Conservation (phyloP, 2,888 invertebrate species). For the Cantharis nigra region DNA sequence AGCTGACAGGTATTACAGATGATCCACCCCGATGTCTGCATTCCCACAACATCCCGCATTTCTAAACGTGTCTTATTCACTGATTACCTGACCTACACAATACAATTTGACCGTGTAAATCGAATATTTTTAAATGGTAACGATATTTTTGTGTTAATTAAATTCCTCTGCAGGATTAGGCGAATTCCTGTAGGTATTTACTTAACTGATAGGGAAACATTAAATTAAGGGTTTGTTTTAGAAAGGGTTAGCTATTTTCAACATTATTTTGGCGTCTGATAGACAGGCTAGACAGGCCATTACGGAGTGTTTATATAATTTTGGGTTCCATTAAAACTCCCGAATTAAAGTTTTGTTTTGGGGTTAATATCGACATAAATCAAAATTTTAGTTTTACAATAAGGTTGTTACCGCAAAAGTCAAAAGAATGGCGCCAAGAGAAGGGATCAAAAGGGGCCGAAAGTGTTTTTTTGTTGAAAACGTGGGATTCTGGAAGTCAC, state of each 20-base stretch:
- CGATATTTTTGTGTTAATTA: background rate
- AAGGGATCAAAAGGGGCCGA: background rate
- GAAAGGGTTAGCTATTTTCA: conserved; percentile 33
- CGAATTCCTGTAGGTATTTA: conserved; percentile 5
- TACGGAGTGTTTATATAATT: conserved; percentile 20
- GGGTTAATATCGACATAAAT: background rate
- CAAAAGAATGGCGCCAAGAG: background rate
- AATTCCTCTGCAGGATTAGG: background rate
- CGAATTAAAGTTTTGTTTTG: background rate
- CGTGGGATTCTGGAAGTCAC: background rate
- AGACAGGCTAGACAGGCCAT: conserved; percentile 25
- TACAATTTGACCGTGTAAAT: background rate
- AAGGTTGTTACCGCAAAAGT: background rate
- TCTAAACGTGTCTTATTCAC: conserved; percentile 6
- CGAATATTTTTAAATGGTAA: background rate
- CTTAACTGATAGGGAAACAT: conserved; percentile 16
- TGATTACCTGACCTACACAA: conserved; percentile 1
- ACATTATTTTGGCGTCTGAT: conserved; percentile 34
- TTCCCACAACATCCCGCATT: conserved; percentile 16
- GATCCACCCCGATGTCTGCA: conserved; percentile 32
- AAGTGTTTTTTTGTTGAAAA: background rate
- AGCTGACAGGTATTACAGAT: conserved; percentile 36
- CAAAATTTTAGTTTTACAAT: background rate
- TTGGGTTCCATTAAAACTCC: conserved; percentile 6
- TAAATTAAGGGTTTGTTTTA: conserved; percentile 23